Evolutionary conservation across 1,140 invertebrate species (phyloP), one percentile per base, ranked within the genome.

Genomic region (Eriosoma lanigerum): DNA sequence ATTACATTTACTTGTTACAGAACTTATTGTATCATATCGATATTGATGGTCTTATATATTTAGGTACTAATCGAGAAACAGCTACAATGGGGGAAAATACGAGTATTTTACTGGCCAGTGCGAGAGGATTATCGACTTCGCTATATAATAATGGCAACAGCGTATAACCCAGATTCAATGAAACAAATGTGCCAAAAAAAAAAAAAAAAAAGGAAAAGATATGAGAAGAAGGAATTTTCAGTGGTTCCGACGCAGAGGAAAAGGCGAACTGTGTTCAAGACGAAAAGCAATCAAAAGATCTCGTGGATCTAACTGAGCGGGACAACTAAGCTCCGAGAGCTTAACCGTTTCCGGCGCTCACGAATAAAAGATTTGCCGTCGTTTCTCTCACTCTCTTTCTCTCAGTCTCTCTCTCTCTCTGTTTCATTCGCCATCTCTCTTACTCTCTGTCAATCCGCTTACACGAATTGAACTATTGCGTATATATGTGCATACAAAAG

Each of bases 281-380:
- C 52, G 50, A 73, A 75, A 75, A 75, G 72, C 72, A 75, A 75
- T 75, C 72, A 75, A 75, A 75, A 75, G 72, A 58, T 75, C 72
- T 38, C 50, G 52, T 75, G 52, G 72, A 75, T 75, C 72, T 75
- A 75, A 75, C 72, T 17, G 52, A 52, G 72, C 72, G 72, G 72
- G 72, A 75, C 50, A 19, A 75, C 72, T 75, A 75, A 75, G 72
- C 72, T 29, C n/a, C 52, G 52, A 75, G 72, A 75, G 72, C 72
- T 75, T 75, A 75, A 75, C 72, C 52, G 50, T 75, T 75, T 75
- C 72, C 72, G 48, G 72, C 29, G 32, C n/a, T 29, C 24, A 73
- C 52, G 72, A 75, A 75, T 75, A 75, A 75, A 75, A 75, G 72
- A 75, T 75, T 75, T 75, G 52, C 52, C 29, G 52, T 44, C 72